Base-by-base conservation (phyloP, 2,113 vertebrate species). In the Hippoglossus stenolepis region DNA sequence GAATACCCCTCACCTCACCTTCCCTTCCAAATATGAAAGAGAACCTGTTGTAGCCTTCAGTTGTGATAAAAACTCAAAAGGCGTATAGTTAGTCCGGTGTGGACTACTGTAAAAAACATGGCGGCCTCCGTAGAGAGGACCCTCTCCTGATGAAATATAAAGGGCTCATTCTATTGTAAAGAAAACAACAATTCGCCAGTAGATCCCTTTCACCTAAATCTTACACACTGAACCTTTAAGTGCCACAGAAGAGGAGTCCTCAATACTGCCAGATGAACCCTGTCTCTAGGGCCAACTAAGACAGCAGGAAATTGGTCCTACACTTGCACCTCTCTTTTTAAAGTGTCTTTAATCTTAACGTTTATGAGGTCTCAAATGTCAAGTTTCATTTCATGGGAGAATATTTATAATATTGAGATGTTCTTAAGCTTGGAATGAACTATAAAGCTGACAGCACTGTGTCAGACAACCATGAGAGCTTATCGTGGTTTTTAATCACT, bases 261-360 rank as follows among this genome's bases (percentile, higher is more conserved):
- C 18, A 38, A 59, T 2, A 38, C 64, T 38, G 14, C 20, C 4
- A 26, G 54, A 12, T 38, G 47, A 40, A 51, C 53, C 4, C 31
- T n/a, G 31, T 70, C 31, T 71, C 11, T 15, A 5, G 23, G 18
- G 40, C 31, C 64, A 79, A 15, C 61, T 11, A 40, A 59, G 15
- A 64, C 64, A 43, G 18, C 59, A 63, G 26, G 20, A 24, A 57
- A 58, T 69, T 57, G 49, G 24, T 63, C 38, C 18, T 70, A 15
- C 23, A 24, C 14, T 28, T 60, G 49, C 58, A 62, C 59, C 9
- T 62, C 17, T 68, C 31, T 38, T 74, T 75, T 80, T 35, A 63
- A 69, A 80, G 28, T 57, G 35, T 51, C 57, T 62, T 69, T 47
- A 68, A 13, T 73, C 13, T 43, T 43, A 51, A 11, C 12, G 11